Evolutionary conservation across 1,140 invertebrate genomes (phyloP).

Genomic region (Lycorma delicatula): DNA sequence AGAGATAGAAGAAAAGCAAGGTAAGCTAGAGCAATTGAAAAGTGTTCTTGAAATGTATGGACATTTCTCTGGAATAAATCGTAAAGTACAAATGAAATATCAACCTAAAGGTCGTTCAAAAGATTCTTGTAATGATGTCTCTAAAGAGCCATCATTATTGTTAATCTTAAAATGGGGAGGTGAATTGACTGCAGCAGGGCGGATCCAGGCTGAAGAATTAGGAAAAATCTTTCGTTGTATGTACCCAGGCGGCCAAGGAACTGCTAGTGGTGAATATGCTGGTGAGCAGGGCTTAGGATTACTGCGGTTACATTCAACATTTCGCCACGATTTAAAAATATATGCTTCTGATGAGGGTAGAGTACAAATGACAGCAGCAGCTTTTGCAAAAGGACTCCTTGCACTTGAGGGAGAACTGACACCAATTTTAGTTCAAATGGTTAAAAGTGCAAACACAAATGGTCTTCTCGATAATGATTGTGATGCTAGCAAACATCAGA

Average conservation of each 20-base stretch:
- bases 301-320: constrained; percentile 92
- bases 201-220: neutral
- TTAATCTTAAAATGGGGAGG: neutral
- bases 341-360: constrained; percentile 98
- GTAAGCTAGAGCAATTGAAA: constrained; percentile 95
- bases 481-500: constrained; percentile 91
- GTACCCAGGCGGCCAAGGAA: neutral
- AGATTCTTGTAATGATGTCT: neutral
- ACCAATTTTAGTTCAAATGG: constrained; percentile 99
- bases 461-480: constrained; percentile 96
- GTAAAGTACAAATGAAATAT: constrained; percentile 3
- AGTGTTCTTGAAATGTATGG: constrained; percentile 96
- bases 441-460: constrained; percentile 98
- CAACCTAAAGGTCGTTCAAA: neutral
- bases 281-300: constrained; percentile 88
- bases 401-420: constrained; percentile 97
- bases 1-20: constrained; percentile 94
- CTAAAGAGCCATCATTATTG: neutral
- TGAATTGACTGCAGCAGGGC: neutral
- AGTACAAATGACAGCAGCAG: constrained; percentile 99
- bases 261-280: constrained; percentile 60
- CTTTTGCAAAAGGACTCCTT: constrained; percentile 95
- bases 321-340: constrained; percentile 97
- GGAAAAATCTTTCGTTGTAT: neutral
- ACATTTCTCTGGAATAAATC: neutral